Conservation (phyloP, 1,140 invertebrate genomes). For the Drosophila rhopaloa region DNA sequence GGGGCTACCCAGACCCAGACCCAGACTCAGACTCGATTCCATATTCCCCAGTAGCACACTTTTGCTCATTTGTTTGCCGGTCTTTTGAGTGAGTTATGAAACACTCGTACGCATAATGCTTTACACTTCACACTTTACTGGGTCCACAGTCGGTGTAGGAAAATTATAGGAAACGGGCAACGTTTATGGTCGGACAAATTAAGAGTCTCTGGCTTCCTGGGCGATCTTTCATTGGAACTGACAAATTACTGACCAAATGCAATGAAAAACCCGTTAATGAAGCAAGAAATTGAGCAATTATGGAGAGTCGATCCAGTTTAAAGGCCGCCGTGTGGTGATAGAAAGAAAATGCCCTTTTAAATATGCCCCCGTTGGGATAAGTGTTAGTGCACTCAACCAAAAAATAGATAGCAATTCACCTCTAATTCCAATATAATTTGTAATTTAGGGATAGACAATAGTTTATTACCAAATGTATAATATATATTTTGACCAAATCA, state of each 20-base stretch:
- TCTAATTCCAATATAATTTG: too few relatives aligned
- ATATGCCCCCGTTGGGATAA: slow-evolving; percentile 29
- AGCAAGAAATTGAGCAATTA: slow-evolving; percentile 73
- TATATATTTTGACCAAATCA: too few relatives aligned
- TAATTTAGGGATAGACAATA: too few relatives aligned
- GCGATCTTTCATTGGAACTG: slow-evolving; percentile 22
- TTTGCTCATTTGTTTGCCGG: slow-evolving; percentile 49
- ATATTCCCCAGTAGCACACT: slow-evolving; percentile 38
- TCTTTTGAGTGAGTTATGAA: slow-evolving; percentile 39
- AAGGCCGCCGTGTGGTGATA: slow-evolving; percentile 30
- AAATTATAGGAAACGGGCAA: slow-evolving; percentile 20
- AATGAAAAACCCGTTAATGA: slow-evolving; percentile 54
- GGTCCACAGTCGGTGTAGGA: neutral
- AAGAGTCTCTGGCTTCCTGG: slow-evolving; percentile 34
- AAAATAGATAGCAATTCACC: neutral
- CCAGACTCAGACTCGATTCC: neutral
- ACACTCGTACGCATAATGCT: slow-evolving; percentile 40
- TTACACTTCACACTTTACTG: slow-evolving; percentile 39
- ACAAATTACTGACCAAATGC: slow-evolving; percentile 27
- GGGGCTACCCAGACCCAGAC: neutral
- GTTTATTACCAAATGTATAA: too few relatives aligned
- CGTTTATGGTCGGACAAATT: slow-evolving; percentile 34
- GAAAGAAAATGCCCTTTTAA: slow-evolving; percentile 64
- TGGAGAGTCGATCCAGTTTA: slow-evolving; percentile 27
- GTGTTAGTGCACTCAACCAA: slow-evolving; percentile 13